Evolutionary conservation across 2,888 invertebrate species (phyloP), one percentile per base, ranked within the genome.

Genomic region (Leptopilina myrica): DNA sequence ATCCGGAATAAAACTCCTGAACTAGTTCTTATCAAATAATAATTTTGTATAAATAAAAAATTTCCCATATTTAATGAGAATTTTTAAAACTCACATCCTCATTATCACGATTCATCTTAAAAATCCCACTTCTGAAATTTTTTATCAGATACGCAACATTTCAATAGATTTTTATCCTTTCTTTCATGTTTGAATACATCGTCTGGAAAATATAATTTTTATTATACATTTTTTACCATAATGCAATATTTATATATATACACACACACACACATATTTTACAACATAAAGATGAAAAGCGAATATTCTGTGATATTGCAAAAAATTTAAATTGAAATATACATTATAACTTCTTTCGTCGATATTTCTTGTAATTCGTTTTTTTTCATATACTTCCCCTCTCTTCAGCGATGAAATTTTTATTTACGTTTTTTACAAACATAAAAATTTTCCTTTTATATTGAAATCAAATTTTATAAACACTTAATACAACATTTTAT

Each of bases 31-130:
- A 33, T 33, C 5, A 20, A 20, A 20, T 20, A 20, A 33, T 33
- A 33, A 33, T 33, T 33, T 33, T 33, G 0, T 3, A 33, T 33
- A 33, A 33, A 33, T 33, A 33, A 33, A 33, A 33, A 43, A 66
- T 66, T 64, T 9, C 8, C 14, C 15, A n/a, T 26, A 5, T 56
- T 56, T 33, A 33, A 64, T 43, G 43, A 43, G 43, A 43, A 43
- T 43, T 43, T 43, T 43, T 62, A 67, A 11, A 49, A 88, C 89
- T 87, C 85, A 91, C 91, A 88, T 91, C 90, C 79, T 91, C 91
- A 87, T 87, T 90, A 80, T 90, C 90, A 80, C 89, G 90, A 88
- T 89, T 91, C 91, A 91, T 91, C 77, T 83, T 88, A 80, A 79
- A 80, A 79, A 79, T 80, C 76, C 81, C 78, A 81, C 80, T 82